Base-by-base conservation (phyloP, 2,888 invertebrate species). In the Volucella inanis region DNA sequence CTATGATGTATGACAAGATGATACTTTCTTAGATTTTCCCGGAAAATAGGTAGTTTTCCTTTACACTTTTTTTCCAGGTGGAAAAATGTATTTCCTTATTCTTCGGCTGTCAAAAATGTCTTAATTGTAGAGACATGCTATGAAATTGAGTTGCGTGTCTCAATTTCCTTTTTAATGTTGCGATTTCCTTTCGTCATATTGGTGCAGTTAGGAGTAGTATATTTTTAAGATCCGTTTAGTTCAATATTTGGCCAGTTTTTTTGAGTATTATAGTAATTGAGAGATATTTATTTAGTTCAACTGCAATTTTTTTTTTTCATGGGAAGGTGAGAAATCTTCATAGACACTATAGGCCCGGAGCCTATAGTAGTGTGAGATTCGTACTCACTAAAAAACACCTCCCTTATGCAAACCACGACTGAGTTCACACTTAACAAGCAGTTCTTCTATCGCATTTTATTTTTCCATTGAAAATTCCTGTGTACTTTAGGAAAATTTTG, bases 71-170 rank as follows among this genome's bases (percentile, higher is more conserved):
- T 41, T 38, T 55, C 43, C 45, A 15, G 54, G 68, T 62, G 74
- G 78, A 75, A 70, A 75, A 84, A 84, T 79, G 79, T 84, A 84
- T 84, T 84, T 84, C 79, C 84, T 75, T 79, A 79, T 84, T 84
- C 84, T 84, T 84, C 79, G 83, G 61, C 75, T 84, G 84, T 84
- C 84, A 84, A 84, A 84, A 84, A 71, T 79, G 70, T 84, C 84
- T 84, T 79, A 74, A 57, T 59, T 41, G 55, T 52, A 54, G 50
- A 65, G 84, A 75, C 64, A 75, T 54, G 75, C 50, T 54, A 75
- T 75, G 70, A 52, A 47, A 74, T 78, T 62, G 49, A 75, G 74
- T 84, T 84, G 84, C 84, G 84, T 84, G 84, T 84, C 79, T 79
- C 49, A 70, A 75, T 75, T 79, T 83, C 68, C 54, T 52, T 55